Conservation (phyloP, 2,888 invertebrate genomes). For the Drosophila meridionalis region DNA sequence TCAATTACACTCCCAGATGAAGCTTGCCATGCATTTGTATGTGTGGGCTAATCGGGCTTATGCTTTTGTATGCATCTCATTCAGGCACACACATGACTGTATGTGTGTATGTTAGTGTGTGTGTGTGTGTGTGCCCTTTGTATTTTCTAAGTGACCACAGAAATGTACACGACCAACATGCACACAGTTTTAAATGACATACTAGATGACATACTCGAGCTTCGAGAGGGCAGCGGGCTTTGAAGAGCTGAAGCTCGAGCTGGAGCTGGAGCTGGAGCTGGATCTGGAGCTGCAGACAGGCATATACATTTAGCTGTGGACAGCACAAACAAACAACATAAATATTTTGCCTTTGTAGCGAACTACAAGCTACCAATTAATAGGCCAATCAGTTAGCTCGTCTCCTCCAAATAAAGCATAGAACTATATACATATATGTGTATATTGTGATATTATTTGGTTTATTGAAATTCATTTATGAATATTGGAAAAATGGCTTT, state of each 20-base stretch:
- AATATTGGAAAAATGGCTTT: not conserved
- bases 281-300: slow-evolving; percentile 5
- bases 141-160: slow-evolving; percentile 77
- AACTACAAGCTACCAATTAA: slow-evolving; percentile 56
- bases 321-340: slow-evolving; percentile 39
- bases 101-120: not conserved
- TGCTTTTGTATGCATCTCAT: slow-evolving; percentile 44
- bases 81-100: not conserved
- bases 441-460: not conserved
- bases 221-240: not conserved
- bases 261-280: not conserved
- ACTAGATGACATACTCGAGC: slow-evolving; percentile 50
- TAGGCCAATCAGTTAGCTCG: slow-evolving; percentile 50
- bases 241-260: not conserved
- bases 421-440: not conserved
- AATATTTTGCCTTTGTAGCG: slow-evolving; percentile 47
- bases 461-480: slow-evolving; percentile 2
- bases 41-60: slow-evolving; percentile 74
- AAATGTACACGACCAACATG: slow-evolving; percentile 75
- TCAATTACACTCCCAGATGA: slow-evolving; percentile 77
- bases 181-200: slow-evolving; percentile 70
- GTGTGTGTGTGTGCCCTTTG: slow-evolving; percentile 46
- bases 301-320: slow-evolving; percentile 26
- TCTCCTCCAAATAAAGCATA: slow-evolving; percentile 4
- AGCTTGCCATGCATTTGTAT: slow-evolving; percentile 50